Evolutionary conservation across 2,113 vertebrate genomes (phyloP).

Genomic region (Acanthochromis polyacanthus): DNA sequence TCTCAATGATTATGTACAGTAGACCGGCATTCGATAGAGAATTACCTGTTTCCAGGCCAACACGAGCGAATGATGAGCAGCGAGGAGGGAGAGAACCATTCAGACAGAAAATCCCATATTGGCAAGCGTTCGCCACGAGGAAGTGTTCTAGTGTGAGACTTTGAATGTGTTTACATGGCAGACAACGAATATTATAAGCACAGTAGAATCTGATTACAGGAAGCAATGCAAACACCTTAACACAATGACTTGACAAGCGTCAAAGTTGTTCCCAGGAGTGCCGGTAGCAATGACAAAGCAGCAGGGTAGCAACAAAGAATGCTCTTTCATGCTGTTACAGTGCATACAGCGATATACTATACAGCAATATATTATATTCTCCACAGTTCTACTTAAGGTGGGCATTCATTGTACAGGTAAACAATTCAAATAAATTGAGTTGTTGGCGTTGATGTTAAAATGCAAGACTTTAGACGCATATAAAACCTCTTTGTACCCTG

Average conservation of each 20-base stretch:
- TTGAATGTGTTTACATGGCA: not conserved
- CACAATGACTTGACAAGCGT: not conserved
- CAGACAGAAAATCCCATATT: constrained; percentile 32
- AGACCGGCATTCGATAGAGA: constrained; percentile 53
- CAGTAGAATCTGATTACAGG: not conserved
- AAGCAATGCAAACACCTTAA: constrained; percentile 2
- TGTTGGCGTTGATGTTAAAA: too few species aligned
- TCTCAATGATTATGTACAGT: constrained; percentile 63
- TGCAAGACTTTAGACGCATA: too few species aligned
- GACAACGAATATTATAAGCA: not conserved
- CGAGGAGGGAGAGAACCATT: constrained; percentile 33
- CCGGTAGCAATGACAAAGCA: not conserved
- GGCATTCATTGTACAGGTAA: too few species aligned
- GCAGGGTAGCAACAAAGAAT: too few species aligned
- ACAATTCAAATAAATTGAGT: too few species aligned
- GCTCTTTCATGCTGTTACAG: too few species aligned
- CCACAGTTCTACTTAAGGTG: too few species aligned
- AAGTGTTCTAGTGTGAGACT: constrained; percentile 13
- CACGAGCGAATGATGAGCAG: constrained; percentile 28
- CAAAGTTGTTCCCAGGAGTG: not conserved
- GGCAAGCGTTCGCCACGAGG: constrained; percentile 3
- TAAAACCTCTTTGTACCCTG: too few species aligned
- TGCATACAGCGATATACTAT: too few species aligned
- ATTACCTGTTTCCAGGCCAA: constrained; percentile 59
- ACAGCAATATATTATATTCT: too few species aligned